Evolutionary conservation across 2,797 vertebrate genomes (phyloP).

Genomic region (Acanthurus tractus): DNA sequence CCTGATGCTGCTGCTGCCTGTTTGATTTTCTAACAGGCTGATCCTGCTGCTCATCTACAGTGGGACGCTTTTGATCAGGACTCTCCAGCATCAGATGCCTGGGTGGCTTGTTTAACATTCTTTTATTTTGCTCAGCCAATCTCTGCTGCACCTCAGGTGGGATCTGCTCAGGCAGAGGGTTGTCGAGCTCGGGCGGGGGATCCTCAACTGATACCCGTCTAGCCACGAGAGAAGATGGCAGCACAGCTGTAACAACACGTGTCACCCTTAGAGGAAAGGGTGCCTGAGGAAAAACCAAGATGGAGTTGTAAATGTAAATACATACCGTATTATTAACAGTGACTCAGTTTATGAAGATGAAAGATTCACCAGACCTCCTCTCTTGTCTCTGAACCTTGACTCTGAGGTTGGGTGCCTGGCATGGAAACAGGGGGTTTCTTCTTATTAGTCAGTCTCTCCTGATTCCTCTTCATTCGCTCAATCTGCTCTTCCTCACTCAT

Average conservation of each 20-base stretch:
- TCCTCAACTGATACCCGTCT: conserved; percentile 85
- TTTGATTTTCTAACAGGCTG: conserved; percentile 31
- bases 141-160: conserved; percentile 54
- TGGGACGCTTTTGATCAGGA: conserved; percentile 37
- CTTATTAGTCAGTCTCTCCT: conserved; percentile 73
- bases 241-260: conserved; percentile 81
- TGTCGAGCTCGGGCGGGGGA: conserved; percentile 77
- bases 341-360: conserved; percentile 5
- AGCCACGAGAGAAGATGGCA: conserved; percentile 83
- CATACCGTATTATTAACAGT: neutral
- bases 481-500: conserved; percentile 82
- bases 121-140: conserved; percentile 52
- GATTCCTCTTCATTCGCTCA: conserved; percentile 77
- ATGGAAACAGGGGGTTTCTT: conserved; percentile 64
- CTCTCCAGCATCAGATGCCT: conserved; percentile 49
- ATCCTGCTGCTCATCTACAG: conserved; percentile 46
- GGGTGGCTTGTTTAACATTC: conserved; percentile 51
- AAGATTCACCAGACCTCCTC: conserved; percentile 71
- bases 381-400: conserved; percentile 63
- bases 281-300: conserved; percentile 44
- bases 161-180: conserved; percentile 77
- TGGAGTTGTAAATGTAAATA: neutral
- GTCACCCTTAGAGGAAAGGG: conserved; percentile 83
- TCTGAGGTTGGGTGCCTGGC: conserved; percentile 39
- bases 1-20: conserved; percentile 56